Evolutionary conservation across 2,113 vertebrate species (phyloP), one percentile per base, ranked within the genome.

Genomic region (Petaurus breviceps): DNA sequence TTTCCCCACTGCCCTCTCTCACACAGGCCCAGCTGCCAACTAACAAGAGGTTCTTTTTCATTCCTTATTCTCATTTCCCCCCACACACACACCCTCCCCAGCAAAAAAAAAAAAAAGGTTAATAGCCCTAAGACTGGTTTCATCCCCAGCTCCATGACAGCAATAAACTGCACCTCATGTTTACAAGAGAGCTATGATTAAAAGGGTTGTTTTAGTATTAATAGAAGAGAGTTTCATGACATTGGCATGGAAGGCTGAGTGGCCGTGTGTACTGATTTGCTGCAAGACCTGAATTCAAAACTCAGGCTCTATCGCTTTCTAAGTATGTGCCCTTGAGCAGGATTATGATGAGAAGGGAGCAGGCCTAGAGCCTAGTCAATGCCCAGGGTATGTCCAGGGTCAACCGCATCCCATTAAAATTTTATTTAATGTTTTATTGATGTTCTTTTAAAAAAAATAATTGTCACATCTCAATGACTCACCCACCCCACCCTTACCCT

Each of bases 31-130:
- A 22, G 95, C 53, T 54, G 95, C 93, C 51, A 90, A 57, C 6
- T 77, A 97, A 91, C 55, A 96, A 84, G 96, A 92, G 92, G 95
- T 46, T 51, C 94, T 93, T 93, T 93, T 51, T 84, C n/a, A 84
- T 84, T 77, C 68, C 68, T 84, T 52, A 92, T 96, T 95, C 55
- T 68, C 43, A 6, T 50, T 68, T 68, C 37, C 93, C 84, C 68
- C 68, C n/a, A n/a, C n/a, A n/a, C n/a, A 10, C 68, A 96, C 91
- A 28, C 25, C 22, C 14, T 2, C 43, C 43, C 49, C 50, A 84
- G n/a, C 6, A 23, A 84, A 84, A 84, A 84, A 43, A 23, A 43
- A 43, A 84, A 84, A 84, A 43, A 3, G 7, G 68, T 84, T 43
- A 84, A 43, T 68, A 37, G 31, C 3, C 31, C 68, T 16, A 84